Conservation (phyloP, 2,797 vertebrate species). For the Triplophysa yarkandensis region DNA sequence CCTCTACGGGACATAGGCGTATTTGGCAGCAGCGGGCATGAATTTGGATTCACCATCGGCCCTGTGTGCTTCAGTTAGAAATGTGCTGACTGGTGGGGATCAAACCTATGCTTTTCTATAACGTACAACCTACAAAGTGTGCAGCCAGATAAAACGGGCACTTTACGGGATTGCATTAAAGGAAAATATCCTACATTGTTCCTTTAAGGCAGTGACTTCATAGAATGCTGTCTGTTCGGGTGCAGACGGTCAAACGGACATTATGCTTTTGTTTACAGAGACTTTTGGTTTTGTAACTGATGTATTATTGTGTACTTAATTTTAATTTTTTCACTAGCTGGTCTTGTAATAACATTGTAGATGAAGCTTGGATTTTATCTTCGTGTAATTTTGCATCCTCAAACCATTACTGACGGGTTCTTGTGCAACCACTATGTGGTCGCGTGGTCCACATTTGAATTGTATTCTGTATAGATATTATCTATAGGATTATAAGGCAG, state of each 20-base stretch:
- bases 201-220: conserved; percentile 54
- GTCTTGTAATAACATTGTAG: conserved; percentile 31
- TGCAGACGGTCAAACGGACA: conserved; percentile 40
- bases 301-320: conserved; percentile 62
- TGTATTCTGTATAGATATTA: conserved; percentile 15
- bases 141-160: conserved; percentile 45
- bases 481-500: neutral
- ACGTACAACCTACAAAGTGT: conserved; percentile 44
- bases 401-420: conserved; percentile 29
- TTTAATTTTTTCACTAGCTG: conserved; percentile 45
- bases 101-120: neutral
- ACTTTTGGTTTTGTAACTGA: conserved; percentile 74
- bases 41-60: conserved; percentile 82
- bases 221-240: conserved; percentile 44
- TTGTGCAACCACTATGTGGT: conserved; percentile 57
- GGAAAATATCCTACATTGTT: conserved; percentile 48
- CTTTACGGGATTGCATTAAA: conserved; percentile 20
- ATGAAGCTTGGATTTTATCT: conserved; percentile 12
- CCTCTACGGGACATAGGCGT: conserved; percentile 85
- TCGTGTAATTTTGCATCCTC: conserved; percentile 16
- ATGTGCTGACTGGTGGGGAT: neutral
- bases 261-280: conserved; percentile 74
- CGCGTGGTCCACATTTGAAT: conserved; percentile 31
- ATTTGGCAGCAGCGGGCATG: conserved; percentile 73
- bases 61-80: conserved; percentile 87